These are phyloP conservation scores for Bathynomus jamesi DNA, from an alignment of 1,140 invertebrate genomes.

Conservation along the genomic window DNA sequence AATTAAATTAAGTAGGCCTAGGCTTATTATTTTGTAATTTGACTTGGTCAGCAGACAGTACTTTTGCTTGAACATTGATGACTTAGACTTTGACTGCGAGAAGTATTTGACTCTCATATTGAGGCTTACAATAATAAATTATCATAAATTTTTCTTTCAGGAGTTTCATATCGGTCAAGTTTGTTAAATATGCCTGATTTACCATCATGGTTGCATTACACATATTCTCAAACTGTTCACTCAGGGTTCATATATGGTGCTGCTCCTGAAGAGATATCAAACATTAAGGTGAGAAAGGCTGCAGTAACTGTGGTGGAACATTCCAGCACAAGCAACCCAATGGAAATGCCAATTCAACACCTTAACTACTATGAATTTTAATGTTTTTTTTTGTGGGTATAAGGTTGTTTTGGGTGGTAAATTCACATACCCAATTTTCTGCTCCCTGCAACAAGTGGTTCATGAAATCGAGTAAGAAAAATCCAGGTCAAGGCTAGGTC, in stretches of 20 bases:
- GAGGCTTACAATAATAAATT: background rate
- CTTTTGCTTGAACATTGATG: background rate
- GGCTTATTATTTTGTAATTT: background rate
- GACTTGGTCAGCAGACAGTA: background rate
- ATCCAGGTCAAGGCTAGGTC: no score
- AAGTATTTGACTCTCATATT: no score
- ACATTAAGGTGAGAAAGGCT: constrained; percentile 1
- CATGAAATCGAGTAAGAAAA: no score
- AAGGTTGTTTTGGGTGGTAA: background rate
- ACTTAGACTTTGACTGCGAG: background rate
- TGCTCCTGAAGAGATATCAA: background rate
- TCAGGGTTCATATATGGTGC: background rate
- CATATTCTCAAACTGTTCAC: background rate
- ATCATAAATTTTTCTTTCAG: background rate
- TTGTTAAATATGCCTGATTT: background rate
- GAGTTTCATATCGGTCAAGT: background rate
- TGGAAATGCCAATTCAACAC: background rate
- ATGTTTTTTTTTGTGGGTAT: background rate
- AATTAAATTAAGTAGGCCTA: no score
- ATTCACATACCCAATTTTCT: background rate
- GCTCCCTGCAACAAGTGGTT: no score
- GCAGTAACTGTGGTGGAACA: no score
- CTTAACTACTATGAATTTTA: background rate
- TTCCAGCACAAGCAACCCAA: no score
- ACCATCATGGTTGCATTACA: background rate